Percentiles rank a stretch among this genome's conserved stretches.
Conservation (phyloP, 2,888 invertebrate genomes). For the Macaria notata region DNA sequence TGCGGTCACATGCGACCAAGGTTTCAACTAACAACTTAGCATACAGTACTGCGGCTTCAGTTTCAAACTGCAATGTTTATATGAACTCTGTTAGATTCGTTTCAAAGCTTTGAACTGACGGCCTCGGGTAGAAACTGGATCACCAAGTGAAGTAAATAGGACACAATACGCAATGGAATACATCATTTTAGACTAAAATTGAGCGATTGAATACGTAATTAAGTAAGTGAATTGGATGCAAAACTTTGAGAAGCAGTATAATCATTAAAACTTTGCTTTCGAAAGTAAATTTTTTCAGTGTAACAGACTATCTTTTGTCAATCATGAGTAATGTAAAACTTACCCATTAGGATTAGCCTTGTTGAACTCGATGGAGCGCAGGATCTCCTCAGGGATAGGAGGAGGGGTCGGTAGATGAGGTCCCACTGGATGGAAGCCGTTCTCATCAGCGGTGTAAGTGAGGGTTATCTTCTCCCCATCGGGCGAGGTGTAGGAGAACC, state of each 20-base stretch:
- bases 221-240: no score
- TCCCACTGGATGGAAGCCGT: slow-evolving; percentile 86
- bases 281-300: no score
- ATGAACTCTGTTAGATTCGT: background rate
- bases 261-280: no score
- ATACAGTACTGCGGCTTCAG: slow-evolving; percentile 1
- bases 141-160: slow-evolving; percentile 2
- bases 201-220: no score
- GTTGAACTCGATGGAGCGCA: slow-evolving; percentile 78
- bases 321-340: slow-evolving; percentile 43
- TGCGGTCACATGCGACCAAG: background rate
- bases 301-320: no score
- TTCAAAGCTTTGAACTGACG: slow-evolving; percentile 10
- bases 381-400: slow-evolving; percentile 75
- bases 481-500: slow-evolving; percentile 85
- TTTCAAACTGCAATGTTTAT: background rate
- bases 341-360: slow-evolving; percentile 71
- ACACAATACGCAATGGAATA: no score
- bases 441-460: slow-evolving; percentile 87
- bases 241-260: no score
- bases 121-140: slow-evolving; percentile 1
- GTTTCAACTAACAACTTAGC: background rate
- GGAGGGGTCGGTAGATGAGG: slow-evolving; percentile 84
- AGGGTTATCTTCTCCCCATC: slow-evolving; percentile 85
- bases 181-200: no score